Evolutionary conservation across 2,113 vertebrate genomes (phyloP).

Genomic region (Nerophis lumbriciformis): DNA sequence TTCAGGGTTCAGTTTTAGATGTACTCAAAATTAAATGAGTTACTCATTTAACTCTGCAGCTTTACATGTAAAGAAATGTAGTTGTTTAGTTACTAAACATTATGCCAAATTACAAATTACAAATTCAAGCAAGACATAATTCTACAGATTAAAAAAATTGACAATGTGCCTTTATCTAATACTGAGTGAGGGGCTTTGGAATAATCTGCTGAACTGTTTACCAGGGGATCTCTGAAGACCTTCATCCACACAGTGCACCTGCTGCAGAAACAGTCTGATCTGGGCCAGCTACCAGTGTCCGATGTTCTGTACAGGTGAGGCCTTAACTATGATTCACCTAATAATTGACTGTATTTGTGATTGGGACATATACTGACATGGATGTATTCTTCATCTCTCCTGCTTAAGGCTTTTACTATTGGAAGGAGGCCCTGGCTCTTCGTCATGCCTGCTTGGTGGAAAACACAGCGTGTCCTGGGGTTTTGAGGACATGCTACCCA

Average conservation of each 20-base stretch:
- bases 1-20: constrained; percentile 17
- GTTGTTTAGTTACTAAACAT: constrained; percentile 8
- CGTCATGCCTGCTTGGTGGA: constrained; percentile 91
- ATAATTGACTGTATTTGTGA: background rate
- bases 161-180: constrained; percentile 11
- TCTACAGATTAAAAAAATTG: constrained; percentile 9
- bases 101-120: constrained; percentile 5
- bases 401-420: constrained; percentile 85
- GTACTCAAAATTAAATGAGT: constrained; percentile 12
- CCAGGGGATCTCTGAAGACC: constrained; percentile 95
- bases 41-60: constrained; percentile 11
- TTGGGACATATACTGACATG: background rate
- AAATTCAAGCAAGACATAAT: constrained; percentile 13
- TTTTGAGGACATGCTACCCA: constrained; percentile 96
- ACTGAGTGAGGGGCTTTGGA: background rate
- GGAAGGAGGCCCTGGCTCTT: constrained; percentile 94
- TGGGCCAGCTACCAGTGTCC: constrained; percentile 90
- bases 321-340: background rate
- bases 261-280: constrained; percentile 92
- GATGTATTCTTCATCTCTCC: constrained; percentile 22
- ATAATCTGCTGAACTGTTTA: constrained; percentile 42
- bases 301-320: constrained; percentile 93
- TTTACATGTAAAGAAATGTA: constrained; percentile 1
- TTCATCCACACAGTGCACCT: constrained; percentile 98
- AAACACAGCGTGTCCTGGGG: constrained; percentile 98